A percentile compares a stretch with the other conserved stretches of the same genome.
These are phyloP conservation scores for Trichogramma dendrolimi DNA, from an alignment of 2,888 invertebrate genomes.

Conservation along the genomic window DNA sequence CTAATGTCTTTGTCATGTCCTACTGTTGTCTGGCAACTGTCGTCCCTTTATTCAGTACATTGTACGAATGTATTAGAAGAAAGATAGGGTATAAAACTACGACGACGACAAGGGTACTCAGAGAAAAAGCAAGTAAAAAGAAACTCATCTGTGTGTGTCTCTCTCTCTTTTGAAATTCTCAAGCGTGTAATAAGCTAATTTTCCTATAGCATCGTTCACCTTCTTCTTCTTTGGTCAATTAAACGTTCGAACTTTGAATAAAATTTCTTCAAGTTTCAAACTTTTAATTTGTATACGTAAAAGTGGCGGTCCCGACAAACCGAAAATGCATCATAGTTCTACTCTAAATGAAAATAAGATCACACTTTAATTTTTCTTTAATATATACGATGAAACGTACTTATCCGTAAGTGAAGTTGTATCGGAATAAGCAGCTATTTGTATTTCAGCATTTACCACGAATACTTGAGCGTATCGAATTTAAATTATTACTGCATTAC, in stretches of 20 bases:
- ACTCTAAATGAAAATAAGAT: no score
- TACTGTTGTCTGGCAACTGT: conserved; percentile 47
- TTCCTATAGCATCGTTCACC: conserved; percentile 5
- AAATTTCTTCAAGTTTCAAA: background rate
- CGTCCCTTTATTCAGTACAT: conserved; percentile 35
- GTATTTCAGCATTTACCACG: no score
- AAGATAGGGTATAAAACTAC: conserved; percentile 11
- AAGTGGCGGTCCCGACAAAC: no score
- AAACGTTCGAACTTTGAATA: background rate
- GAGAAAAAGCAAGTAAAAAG: conserved; percentile 19
- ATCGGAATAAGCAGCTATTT: no score
- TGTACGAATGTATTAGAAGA: conserved; percentile 4
- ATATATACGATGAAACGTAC: no score
- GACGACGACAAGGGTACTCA: background rate
- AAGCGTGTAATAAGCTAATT: conserved; percentile 18
- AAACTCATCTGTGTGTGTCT: conserved; percentile 15
- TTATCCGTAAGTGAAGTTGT: no score
- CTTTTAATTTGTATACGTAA: background rate
- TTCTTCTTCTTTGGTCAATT: conserved; percentile 4
- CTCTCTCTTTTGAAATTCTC: conserved; percentile 7
- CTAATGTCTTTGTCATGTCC: conserved; percentile 50
- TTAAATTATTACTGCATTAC: no score
- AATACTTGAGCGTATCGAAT: no score
- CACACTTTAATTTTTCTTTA: no score
- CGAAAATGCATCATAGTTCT: no score